A percentile compares a stretch with the other conserved stretches of the same genome.
phyloP scores from a whole-genome alignment of 2,113 vertebrate species.

The Tragelaphus buxtoni region DNA sequence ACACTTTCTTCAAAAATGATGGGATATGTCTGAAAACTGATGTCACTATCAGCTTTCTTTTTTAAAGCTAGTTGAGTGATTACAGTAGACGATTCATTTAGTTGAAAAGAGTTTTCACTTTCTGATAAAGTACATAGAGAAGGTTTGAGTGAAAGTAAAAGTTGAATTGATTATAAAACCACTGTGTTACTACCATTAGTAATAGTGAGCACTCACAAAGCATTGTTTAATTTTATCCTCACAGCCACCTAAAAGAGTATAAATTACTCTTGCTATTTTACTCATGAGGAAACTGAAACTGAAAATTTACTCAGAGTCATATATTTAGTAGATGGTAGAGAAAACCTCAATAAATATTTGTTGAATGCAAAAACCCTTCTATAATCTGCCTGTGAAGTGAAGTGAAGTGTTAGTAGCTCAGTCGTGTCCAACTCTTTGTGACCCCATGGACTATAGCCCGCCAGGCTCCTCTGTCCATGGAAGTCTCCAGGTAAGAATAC shows the following conservation, averaged over 20 bases:
- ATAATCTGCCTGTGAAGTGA: not conserved
- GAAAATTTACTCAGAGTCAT: not conserved
- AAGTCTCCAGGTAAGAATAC: not conserved
- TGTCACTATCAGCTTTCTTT: not conserved
- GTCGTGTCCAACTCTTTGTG: not conserved
- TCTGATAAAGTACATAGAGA: not conserved
- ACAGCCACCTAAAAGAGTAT: not conserved
- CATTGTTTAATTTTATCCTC: not conserved
- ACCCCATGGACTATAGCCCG: not conserved
- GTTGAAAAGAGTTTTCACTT: not conserved
- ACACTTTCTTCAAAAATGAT: not conserved
- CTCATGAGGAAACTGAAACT: not conserved
- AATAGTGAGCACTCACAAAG: not conserved
- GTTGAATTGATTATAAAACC: not conserved
- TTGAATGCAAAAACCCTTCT: not conserved
- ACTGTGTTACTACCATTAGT: not conserved
- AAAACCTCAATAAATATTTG: not conserved
- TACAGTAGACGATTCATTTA: not conserved
- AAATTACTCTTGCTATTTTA: not conserved
- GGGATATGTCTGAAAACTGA: not conserved
- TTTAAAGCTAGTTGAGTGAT: not conserved
- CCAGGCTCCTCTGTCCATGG: not conserved
- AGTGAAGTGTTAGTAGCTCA: not conserved
- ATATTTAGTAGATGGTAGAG: not conserved
- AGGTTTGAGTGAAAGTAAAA: constrained; percentile 1